Evolutionary conservation across 2,797 vertebrate genomes (phyloP).

Genomic region (Cottoperca gobio): DNA sequence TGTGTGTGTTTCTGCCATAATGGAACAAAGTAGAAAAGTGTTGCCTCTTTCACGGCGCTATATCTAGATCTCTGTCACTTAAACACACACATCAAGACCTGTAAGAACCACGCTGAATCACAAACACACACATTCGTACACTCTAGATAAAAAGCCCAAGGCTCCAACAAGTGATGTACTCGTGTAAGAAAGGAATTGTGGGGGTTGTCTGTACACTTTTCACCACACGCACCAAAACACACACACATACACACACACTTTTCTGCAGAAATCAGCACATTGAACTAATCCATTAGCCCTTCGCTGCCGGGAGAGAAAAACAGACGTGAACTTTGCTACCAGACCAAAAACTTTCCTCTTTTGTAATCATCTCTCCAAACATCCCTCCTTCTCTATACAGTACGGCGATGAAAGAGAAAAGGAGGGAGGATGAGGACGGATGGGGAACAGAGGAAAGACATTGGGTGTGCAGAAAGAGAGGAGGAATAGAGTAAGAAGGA

Average conservation of each 20-base stretch:
- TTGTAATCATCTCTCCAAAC: constrained; percentile 52
- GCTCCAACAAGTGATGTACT: constrained; percentile 58
- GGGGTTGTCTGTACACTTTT: constrained; percentile 36
- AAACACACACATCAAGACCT: constrained; percentile 29
- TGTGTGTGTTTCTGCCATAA: constrained; percentile 64
- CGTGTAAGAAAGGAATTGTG: constrained; percentile 19
- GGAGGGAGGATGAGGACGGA: background rate
- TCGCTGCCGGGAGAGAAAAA: constrained; percentile 44
- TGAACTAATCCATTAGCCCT: constrained; percentile 71
- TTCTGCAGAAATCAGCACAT: constrained; percentile 74
- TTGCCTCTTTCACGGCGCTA: constrained; percentile 60
- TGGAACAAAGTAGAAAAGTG: constrained; percentile 74
- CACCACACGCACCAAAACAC: constrained; percentile 18
- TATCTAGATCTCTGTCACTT: constrained; percentile 66
- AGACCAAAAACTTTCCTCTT: constrained; percentile 50
- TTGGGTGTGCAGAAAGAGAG: background rate
- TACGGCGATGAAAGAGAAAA: constrained; percentile 3
- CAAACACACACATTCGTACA: constrained; percentile 9
- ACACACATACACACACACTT: constrained; percentile 39
- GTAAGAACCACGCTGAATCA: background rate
- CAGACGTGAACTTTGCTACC: constrained; percentile 53
- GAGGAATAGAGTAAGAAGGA: background rate
- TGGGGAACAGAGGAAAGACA: background rate
- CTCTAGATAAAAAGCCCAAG: constrained; percentile 35
- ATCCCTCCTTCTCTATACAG: background rate